Evolutionary conservation across 2,113 vertebrate species (phyloP).

Genomic region (Sorex fumeus): DNA sequence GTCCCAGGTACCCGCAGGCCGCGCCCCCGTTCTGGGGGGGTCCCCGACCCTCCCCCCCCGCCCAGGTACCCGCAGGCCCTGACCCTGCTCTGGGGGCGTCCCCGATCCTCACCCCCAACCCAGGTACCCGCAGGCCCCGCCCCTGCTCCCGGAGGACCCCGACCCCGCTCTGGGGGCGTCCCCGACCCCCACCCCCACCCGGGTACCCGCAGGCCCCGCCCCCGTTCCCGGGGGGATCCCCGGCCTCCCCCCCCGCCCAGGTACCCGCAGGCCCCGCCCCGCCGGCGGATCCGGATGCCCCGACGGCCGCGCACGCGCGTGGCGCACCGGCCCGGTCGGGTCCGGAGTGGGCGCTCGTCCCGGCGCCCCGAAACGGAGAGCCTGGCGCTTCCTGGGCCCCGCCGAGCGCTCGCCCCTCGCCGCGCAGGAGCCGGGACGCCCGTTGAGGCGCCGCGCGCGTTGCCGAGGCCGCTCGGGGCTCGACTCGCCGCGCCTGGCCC

Average conservation of each 20-base stretch:
- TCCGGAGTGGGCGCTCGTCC: too few species aligned
- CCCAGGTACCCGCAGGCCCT: too few species aligned
- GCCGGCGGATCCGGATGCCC: too few species aligned
- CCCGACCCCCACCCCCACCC: neutral
- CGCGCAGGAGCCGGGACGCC: neutral
- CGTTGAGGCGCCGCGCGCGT: neutral
- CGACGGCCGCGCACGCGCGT: neutral
- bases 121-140: neutral
- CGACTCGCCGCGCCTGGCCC: slow-evolving; percentile 31
- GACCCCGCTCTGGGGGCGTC: neutral
- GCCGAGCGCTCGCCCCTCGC: neutral
- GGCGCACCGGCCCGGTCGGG: neutral
- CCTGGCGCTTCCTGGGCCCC: neutral
- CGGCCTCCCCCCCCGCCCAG: neutral
- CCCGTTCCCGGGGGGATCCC: neutral
- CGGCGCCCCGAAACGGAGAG: neutral
- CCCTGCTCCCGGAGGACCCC: neutral
- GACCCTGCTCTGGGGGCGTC: too few species aligned
- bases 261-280: neutral
- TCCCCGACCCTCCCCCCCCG: too few species aligned
- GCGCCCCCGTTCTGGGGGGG: too few species aligned
- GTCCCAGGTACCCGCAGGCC: too few species aligned
- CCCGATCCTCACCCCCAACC: too few species aligned
- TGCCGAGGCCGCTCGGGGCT: neutral
- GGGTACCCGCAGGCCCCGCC: neutral